Evolutionary conservation across 1,140 invertebrate species (phyloP), one percentile per base, ranked within the genome.

Genomic region (Hycleus phaleratus): DNA sequence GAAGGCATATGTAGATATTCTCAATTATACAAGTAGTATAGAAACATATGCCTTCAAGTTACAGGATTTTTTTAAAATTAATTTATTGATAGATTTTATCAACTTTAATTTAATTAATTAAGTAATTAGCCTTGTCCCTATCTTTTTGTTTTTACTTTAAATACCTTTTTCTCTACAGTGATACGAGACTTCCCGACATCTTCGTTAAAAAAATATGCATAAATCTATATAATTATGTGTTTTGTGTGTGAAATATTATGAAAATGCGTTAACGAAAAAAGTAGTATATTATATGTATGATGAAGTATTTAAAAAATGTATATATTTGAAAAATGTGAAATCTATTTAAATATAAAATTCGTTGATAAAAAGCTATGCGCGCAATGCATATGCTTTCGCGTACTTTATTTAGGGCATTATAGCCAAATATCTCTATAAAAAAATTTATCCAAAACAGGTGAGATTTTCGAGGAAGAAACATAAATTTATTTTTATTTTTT

Each of bases 101-200:
- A 10, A 18, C 18, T 18, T 24, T 9, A 26, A 26, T 10, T 52
- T 43, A 58, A 52, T 32, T 44, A 25, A 51, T 40, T 44, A 51
- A 45, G 43, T 44, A 45, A 45, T 45, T 18, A 40, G 46, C 38
- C 45, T 46, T 52, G 40, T 44, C 56, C 56, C 56, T 52, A 58
- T 24, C 51, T 52, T 46, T 18, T 18, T 18, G 18, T 18, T 18
- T 18, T 58, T 61, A 60, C 53, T 68, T 61, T 62, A 62, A 59
- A 56, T 64, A 62, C 65, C 62, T 68, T 73, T 73, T 71, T 69
- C 70, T 73, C 71, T 71, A 66, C 71, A 73, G 71, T 68, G 65
- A 69, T 62, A 53, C 61, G 63, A 68, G 65, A 60, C 61, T 64
- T 64, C 63, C 68, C 63, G 68, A 62, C 59, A 60, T 44, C 67